These are phyloP conservation scores for Didymodactylos carnosus DNA, from an alignment of 2,888 invertebrate genomes.

Conservation along the genomic window DNA sequence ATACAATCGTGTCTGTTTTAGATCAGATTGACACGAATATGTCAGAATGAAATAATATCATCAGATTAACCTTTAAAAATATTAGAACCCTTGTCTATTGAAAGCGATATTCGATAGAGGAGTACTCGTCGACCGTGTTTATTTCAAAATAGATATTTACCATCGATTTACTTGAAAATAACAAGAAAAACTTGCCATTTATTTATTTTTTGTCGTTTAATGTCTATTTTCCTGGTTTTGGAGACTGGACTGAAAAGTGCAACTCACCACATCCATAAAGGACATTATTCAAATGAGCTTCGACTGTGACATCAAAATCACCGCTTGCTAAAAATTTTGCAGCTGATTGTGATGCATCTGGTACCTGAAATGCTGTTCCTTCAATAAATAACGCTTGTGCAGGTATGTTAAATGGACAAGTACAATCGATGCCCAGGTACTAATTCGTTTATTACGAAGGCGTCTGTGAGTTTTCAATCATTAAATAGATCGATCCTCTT, in stretches of 20 bases:
- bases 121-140: neutral
- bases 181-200: neutral
- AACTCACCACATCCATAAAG: neutral
- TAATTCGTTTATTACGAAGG: no score
- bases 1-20: no score
- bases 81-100: no score
- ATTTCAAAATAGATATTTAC: neutral
- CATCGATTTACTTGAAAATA: neutral
- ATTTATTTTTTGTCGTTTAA: neutral
- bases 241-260: neutral
- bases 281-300: neutral
- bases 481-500: no score
- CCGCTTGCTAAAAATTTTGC: conserved; percentile 5
- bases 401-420: conserved; percentile 2
- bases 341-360: neutral
- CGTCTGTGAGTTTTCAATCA: no score
- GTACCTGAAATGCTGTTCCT: neutral
- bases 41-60: no score
- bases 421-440: conserved; percentile 7
- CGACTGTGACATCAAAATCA: conserved; percentile 4
- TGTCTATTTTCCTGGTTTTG: no score
- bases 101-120: no score
- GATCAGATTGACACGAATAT: no score
- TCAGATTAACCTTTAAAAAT: no score
- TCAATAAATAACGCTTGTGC: neutral